phyloP scores from a whole-genome alignment of 2,888 invertebrate species.

The Willowsia nigromaculata region DNA sequence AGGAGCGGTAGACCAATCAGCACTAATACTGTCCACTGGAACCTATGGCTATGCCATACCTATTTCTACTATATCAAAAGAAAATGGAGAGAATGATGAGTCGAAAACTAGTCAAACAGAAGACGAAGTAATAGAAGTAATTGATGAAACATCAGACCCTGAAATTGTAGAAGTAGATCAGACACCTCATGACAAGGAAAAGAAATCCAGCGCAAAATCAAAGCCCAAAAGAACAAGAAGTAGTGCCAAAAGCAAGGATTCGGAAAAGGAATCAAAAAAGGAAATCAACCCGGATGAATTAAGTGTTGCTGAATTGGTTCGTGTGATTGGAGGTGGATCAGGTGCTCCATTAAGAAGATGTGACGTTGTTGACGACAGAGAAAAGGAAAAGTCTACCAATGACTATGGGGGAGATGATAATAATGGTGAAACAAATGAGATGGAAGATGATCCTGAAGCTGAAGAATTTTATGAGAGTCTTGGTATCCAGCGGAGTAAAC shows the following conservation, averaged over 20 bases:
- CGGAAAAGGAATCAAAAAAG: conserved; percentile 20
- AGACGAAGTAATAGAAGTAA: conserved; percentile 32
- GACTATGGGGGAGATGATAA: too few species aligned
- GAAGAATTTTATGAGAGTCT: conserved; percentile 78
- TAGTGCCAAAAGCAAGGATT: background rate
- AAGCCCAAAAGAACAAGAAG: background rate
- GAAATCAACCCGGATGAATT: conserved; percentile 69
- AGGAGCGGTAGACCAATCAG: conserved; percentile 66
- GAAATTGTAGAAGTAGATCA: conserved; percentile 37
- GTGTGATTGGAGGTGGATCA: conserved; percentile 77
- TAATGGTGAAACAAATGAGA: conserved; percentile 30
- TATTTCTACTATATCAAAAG: conserved; percentile 68
- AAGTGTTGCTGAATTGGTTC: conserved; percentile 76
- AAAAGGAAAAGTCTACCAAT: background rate
- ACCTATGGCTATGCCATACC: conserved; percentile 78
- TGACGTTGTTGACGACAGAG: conserved; percentile 74
- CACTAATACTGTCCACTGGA: conserved; percentile 75
- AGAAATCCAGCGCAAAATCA: background rate
- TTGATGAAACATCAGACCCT: conserved; percentile 45
- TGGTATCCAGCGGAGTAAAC: conserved; percentile 67
- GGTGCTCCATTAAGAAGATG: conserved; percentile 74
- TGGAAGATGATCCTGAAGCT: conserved; percentile 68
- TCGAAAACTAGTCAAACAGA: background rate
- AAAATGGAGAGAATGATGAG: conserved; percentile 31
- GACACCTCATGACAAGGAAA: background rate